Base-by-base conservation (phyloP, 2,888 invertebrate species). In the Dendrolimus houi region DNA sequence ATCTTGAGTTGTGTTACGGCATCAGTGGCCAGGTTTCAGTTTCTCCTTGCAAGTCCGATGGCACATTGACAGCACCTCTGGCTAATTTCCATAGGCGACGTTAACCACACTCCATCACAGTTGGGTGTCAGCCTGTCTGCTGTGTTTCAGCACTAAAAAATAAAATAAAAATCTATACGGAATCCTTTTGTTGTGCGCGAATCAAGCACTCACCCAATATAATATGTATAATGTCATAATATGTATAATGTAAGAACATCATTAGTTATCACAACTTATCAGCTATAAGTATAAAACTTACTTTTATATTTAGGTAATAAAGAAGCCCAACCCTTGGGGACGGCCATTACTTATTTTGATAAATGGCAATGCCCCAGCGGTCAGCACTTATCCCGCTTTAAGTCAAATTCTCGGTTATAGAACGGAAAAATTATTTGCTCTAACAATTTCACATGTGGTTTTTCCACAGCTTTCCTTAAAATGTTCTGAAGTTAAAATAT, bases 261-360 rank as follows among this genome's bases (percentile, higher is more conserved):
- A 29, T 29, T 29, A 29, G 29, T 29, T 29, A 3, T 29, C 29
- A 29, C 29, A 29, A 47, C 9, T 9, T 47, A 47, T 9, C 47
- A 47, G 3, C 47, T 8, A 47, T 47, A 3, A 6, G 47, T 12
- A 9, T 9, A 9, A 47, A 47, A 8, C 47, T 2, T 47, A 9
- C 47, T 58, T 6, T 29, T 29, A 29, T 3, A 29, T 29, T 29
- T 29, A 29, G 3, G 29, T 29, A 29, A 6, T 29, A 6, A 29
- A 29, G 29, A 29, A 54, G 47, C n/a, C 42, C 52, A 55, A 54
- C 52, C 14, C 17, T 41, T 9, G 40, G 12, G 41, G 53, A 53
- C 47, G 47, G 55, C 54, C 57, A 55, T 58, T 56, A 53, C 40
- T 60, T 61, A 60, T 56, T 62, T 57, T 62, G 63, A 63, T 63